A percentile compares a stretch with the other conserved stretches of the same genome.
Conservation (phyloP, 2,797 vertebrate species). For the Dromococcyx pavoninus region DNA sequence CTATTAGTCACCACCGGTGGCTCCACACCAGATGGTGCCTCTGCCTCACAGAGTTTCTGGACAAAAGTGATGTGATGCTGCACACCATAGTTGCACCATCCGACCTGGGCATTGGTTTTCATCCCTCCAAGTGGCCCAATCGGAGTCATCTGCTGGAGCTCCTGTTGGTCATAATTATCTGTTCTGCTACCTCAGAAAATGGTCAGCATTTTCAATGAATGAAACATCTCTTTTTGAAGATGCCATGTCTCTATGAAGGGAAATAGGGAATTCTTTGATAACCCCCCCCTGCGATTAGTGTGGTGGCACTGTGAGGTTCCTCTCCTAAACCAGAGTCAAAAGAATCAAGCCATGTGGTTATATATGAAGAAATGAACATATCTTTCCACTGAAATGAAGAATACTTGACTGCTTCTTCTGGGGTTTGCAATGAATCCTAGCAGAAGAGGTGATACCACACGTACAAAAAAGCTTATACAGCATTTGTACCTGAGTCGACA, state of each 20-base stretch:
- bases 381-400: neutral
- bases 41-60: neutral
- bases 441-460: neutral
- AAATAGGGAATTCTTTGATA: neutral
- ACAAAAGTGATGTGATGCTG: neutral
- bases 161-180: neutral
- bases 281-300: neutral
- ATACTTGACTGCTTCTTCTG: neutral
- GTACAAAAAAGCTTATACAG: neutral
- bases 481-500: neutral
- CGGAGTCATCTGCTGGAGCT: neutral
- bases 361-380: neutral
- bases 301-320: neutral
- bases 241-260: neutral
- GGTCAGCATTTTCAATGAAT: neutral
- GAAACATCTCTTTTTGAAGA: neutral
- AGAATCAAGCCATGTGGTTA: neutral
- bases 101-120: neutral
- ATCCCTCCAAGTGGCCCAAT: neutral
- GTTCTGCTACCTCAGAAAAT: neutral
- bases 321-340: neutral
- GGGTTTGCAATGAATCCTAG: neutral
- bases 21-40: neutral
- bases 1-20: conserved; percentile 45
- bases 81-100: neutral